phyloP scores from a whole-genome alignment of 2,888 invertebrate species.

The Panopea generosa region DNA sequence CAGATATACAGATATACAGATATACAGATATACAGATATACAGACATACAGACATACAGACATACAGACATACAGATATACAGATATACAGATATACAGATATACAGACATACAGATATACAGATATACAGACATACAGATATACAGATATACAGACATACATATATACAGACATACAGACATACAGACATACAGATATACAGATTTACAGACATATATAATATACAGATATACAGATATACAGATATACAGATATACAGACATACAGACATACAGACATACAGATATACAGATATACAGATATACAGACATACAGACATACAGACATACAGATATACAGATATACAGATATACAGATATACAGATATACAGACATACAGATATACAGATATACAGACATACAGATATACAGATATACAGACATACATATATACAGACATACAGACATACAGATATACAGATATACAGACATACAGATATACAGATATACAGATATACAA shows the following conservation, averaged over 20 bases:
- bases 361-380: slow-evolving; percentile 33
- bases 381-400: slow-evolving; percentile 35
- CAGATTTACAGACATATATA: slow-evolving; percentile 26
- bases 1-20: slow-evolving; percentile 20
- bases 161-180: slow-evolving; percentile 29
- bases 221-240: slow-evolving; percentile 16
- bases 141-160: slow-evolving; percentile 37
- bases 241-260: slow-evolving; percentile 21
- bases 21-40: slow-evolving; percentile 2
- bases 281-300: slow-evolving; percentile 36
- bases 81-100: slow-evolving; percentile 36
- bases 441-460: too few species aligned
- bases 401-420: slow-evolving; percentile 26
- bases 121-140: slow-evolving; percentile 34
- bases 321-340: slow-evolving; percentile 35
- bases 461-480: too few species aligned
- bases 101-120: slow-evolving; percentile 35
- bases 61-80: slow-evolving; percentile 39
- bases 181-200: slow-evolving; percentile 39
- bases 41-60: slow-evolving; percentile 5
- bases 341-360: slow-evolving; percentile 35
- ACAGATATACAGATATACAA: slow-evolving; percentile 13
- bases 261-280: slow-evolving; percentile 38
- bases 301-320: slow-evolving; percentile 35
- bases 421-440: too few species aligned